These are phyloP conservation scores for Nasonovia ribisnigri DNA, from an alignment of 2,888 invertebrate genomes.

Conservation along the genomic window DNA sequence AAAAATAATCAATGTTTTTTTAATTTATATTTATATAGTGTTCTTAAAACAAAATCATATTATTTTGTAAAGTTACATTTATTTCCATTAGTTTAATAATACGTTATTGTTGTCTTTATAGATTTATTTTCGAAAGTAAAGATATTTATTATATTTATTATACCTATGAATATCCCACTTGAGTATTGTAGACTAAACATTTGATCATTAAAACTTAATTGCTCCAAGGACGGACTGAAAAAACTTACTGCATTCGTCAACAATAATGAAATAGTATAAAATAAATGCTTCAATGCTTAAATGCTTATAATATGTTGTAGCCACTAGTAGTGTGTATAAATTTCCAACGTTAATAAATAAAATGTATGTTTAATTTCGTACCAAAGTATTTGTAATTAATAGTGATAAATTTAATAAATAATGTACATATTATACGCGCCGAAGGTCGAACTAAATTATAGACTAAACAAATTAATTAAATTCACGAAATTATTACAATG, in stretches of 20 bases:
- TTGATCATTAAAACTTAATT: slow-evolving; percentile 31
- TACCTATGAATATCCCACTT: neutral
- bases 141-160: neutral
- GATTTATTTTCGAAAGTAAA: neutral
- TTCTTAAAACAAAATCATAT: slow-evolving; percentile 11
- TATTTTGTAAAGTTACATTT: slow-evolving; percentile 3
- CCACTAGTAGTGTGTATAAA: neutral
- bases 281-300: neutral
- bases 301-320: neutral
- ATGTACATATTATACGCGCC: neutral
- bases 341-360: slow-evolving; percentile 1
- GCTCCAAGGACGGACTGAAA: slow-evolving; percentile 9
- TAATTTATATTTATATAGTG: slow-evolving; percentile 18
- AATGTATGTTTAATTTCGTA: slow-evolving; percentile 10
- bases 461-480: slow-evolving; percentile 57
- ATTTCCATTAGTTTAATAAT: neutral
- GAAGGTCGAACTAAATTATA: slow-evolving; percentile 52
- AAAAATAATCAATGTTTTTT: slow-evolving; percentile 45
- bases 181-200: slow-evolving; percentile 24
- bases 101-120: neutral
- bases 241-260: neutral
- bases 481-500: slow-evolving; percentile 19
- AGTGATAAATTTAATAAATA: neutral
- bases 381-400: slow-evolving; percentile 12
- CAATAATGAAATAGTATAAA: slow-evolving; percentile 13